Percentiles rank a stretch among this genome's conserved stretches.
Evolutionary conservation across 92 coral and sea anemone species (phyloP).

Genomic region (Blastomussa wellsi): DNA sequence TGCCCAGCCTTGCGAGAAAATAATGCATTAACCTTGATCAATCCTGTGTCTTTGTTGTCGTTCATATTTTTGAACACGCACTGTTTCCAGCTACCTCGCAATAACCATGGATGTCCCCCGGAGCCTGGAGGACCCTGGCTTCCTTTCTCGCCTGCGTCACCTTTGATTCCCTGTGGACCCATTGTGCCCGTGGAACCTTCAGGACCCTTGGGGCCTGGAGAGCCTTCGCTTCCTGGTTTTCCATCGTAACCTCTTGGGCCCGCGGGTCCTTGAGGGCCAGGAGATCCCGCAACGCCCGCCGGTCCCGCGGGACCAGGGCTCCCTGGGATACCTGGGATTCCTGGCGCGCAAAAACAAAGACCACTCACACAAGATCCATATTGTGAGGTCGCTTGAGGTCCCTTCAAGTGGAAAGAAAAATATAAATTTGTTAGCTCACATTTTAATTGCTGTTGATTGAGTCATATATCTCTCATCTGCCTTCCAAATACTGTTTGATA

Average conservation of each 20-base stretch:
- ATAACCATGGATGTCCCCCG: background rate
- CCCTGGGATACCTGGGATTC: slow-evolving; percentile 24
- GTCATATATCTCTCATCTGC: background rate
- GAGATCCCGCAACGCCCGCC: slow-evolving; percentile 7
- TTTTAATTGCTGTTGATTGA: background rate
- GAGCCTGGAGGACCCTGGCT: background rate
- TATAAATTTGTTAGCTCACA: background rate
- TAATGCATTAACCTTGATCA: background rate
- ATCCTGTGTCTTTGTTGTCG: background rate
- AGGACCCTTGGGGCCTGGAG: background rate
- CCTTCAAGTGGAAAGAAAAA: background rate
- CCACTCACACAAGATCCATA: background rate
- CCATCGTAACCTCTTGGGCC: background rate
- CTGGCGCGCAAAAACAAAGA: background rate
- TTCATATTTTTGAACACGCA: background rate
- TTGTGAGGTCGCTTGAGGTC: background rate
- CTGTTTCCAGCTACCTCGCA: slow-evolving; percentile 5
- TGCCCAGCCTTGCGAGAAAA: too few species aligned
- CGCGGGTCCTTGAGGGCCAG: slow-evolving; percentile 4
- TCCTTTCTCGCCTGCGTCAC: background rate
- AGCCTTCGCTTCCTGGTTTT: background rate
- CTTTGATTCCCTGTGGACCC: slow-evolving; percentile 4
- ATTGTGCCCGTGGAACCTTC: background rate
- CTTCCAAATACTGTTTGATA: background rate
- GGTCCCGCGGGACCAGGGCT: slow-evolving; percentile 26